Percentiles rank a stretch among this genome's conserved stretches.
Evolutionary conservation across 1,140 invertebrate species (phyloP).

Genomic region (Atta texana): DNA sequence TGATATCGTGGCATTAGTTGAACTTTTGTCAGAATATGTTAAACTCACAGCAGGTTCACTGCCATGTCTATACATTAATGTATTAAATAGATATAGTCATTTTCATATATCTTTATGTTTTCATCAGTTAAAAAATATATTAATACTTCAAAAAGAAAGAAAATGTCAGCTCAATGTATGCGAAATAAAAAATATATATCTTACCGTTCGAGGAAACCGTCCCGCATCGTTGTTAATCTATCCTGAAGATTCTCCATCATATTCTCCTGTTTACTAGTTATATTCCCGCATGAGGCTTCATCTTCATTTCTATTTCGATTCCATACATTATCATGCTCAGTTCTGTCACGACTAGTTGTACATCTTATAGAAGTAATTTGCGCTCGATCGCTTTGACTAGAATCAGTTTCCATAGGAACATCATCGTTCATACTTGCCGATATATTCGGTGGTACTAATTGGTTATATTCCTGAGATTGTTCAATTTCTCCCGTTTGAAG

Average conservation of each 20-base stretch:
- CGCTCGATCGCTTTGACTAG: constrained; percentile 79
- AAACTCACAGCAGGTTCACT: constrained; percentile 88
- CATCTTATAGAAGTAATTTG: constrained; percentile 68
- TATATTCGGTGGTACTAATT: constrained; percentile 9
- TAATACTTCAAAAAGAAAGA: neutral
- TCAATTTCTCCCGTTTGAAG: neutral
- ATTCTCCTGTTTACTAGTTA: constrained; percentile 68
- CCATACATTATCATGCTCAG: constrained; percentile 72
- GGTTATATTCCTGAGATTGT: neutral
- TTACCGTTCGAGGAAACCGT: constrained; percentile 81
- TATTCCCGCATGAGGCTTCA: constrained; percentile 55
- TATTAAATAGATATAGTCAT: constrained; percentile 20
- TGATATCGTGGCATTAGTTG: constrained; percentile 86
- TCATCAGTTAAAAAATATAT: constrained; percentile 16
- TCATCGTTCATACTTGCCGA: constrained; percentile 45
- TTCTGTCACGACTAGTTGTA: constrained; percentile 62
- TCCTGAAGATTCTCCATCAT: constrained; percentile 86
- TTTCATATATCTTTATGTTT: neutral
- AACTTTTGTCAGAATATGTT: constrained; percentile 86
- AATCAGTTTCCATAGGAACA: constrained; percentile 83
- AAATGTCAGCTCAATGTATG: neutral
- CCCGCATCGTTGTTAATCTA: constrained; percentile 85
- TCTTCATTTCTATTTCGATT: constrained; percentile 57
- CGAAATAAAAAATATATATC: neutral
- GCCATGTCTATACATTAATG: constrained; percentile 84